These are phyloP conservation scores for Acromyrmex heyeri DNA, from an alignment of 1,140 invertebrate genomes.

Conservation along the genomic window DNA sequence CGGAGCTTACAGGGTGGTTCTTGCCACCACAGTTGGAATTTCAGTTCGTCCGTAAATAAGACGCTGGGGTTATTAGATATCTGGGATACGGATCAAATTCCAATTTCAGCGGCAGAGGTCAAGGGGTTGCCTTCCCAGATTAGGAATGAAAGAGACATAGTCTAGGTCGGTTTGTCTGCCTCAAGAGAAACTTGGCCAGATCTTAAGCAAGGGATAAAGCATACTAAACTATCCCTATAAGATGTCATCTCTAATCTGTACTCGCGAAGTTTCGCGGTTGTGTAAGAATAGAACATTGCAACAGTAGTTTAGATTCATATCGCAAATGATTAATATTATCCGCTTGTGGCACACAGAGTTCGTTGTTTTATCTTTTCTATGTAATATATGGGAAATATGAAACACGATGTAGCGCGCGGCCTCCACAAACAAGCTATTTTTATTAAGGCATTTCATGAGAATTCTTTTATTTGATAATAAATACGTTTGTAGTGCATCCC, in stretches of 20 bases:
- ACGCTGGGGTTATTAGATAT: slow-evolving; percentile 76
- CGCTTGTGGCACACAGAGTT: background rate
- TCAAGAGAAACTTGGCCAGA: slow-evolving; percentile 30
- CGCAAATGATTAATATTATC: slow-evolving; percentile 30
- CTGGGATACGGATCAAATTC: slow-evolving; percentile 75
- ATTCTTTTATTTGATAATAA: slow-evolving; percentile 38
- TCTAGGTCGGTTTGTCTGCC: slow-evolving; percentile 28
- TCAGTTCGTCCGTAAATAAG: slow-evolving; percentile 77
- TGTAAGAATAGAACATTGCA: background rate
- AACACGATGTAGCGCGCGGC: background rate
- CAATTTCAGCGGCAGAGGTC: slow-evolving; percentile 73
- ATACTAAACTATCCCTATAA: background rate
- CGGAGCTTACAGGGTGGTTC: slow-evolving; percentile 50
- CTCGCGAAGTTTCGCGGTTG: background rate
- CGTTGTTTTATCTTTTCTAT: background rate
- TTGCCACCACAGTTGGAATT: slow-evolving; percentile 63
- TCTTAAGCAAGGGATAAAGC: slow-evolving; percentile 38
- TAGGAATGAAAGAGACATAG: slow-evolving; percentile 52
- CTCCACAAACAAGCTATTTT: background rate
- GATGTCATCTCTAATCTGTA: slow-evolving; percentile 30
- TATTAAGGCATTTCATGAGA: background rate
- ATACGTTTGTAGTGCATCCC: background rate
- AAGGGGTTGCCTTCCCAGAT: slow-evolving; percentile 44
- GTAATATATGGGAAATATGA: background rate
- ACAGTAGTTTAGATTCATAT: slow-evolving; percentile 1